Evolutionary conservation across 2,113 vertebrate species (phyloP), one percentile per base, ranked within the genome.

Genomic region (Sphyrna mokarran): DNA sequence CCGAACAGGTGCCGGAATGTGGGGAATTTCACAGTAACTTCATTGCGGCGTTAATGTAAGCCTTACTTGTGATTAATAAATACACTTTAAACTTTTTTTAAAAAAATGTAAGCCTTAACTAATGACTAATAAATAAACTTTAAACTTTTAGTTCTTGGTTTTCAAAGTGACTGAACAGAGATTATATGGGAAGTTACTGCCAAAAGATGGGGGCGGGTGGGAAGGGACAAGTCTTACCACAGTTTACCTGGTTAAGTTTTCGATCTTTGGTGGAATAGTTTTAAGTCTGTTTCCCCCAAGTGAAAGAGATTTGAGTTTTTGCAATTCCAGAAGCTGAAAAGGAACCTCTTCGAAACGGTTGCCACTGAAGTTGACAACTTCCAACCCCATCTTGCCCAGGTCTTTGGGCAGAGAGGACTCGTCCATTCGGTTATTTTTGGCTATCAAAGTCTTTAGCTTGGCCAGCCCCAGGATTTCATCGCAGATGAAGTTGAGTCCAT

Each of bases 261-360:
- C 98, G 96, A 99, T 99, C 96, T 99, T 99, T 1, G 98, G 96
- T 0, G 99, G 99, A 96, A 99, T 99, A 97, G 97, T 96, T 96
- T 98, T 98, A 66, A 99, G 98, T 95, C 98, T 97, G 98, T 99
- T 99, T 90, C 99, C 98, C n/a, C 99, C 99, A 90, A 99, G 97
- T 37, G 99, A 99, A 54, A 99, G 99, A 90, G 98, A 99, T 96
- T 98, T 98, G 76, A 99, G 98, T 14, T 97, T 97, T 40, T 96
- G 97, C 95, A 99, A 98, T 96, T 97, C 98, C 94, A 98, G 97
- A 63, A 98, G 97, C 96, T 98, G 97, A 78, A 97, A 96, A 0
- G 99, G 99, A 94, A 99, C 96, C 96, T 98, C 98, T 96, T 98
- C 97, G 96, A 99, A 99, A 54, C 98, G 97, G 97, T 99, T 99